Conservation (phyloP, 2,888 invertebrate species). For the Epirrita christyi region DNA sequence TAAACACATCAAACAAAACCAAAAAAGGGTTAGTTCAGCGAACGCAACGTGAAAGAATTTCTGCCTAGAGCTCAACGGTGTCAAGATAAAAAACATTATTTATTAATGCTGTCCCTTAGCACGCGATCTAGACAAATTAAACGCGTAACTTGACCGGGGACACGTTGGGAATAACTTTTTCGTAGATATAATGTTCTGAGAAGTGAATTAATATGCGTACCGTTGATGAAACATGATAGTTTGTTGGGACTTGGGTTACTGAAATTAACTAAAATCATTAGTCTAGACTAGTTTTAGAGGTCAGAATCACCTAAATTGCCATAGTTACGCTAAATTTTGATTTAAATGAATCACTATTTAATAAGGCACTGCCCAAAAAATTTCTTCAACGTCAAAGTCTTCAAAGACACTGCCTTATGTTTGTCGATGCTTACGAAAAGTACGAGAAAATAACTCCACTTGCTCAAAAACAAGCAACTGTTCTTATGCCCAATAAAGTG, state of each 20-base stretch:
- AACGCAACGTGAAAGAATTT: slow-evolving; percentile 79
- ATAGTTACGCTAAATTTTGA: neutral
- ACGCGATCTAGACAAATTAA: slow-evolving; percentile 82
- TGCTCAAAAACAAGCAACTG: too few species aligned
- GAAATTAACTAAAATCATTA: slow-evolving; percentile 47
- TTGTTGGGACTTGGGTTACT: slow-evolving; percentile 31
- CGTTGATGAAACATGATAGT: slow-evolving; percentile 48
- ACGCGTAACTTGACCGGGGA: slow-evolving; percentile 75
- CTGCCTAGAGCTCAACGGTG: slow-evolving; percentile 70
- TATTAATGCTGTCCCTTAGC: slow-evolving; percentile 71
- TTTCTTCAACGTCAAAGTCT: too few species aligned
- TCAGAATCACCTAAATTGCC: neutral
- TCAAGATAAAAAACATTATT: slow-evolving; percentile 80
- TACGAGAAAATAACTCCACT: too few species aligned
- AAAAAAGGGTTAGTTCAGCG: slow-evolving; percentile 70
- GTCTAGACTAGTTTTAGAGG: slow-evolving; percentile 29
- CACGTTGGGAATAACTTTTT: slow-evolving; percentile 57
- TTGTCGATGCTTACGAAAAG: too few species aligned
- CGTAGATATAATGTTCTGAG: slow-evolving; percentile 60
- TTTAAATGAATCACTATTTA: too few species aligned
- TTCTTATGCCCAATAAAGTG: too few species aligned
- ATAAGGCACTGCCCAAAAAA: too few species aligned
- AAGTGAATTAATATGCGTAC: slow-evolving; percentile 51
- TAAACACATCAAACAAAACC: slow-evolving; percentile 51
- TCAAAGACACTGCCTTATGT: too few species aligned